Conservation (phyloP, 2,113 vertebrate species). For the Chauna torquata region DNA sequence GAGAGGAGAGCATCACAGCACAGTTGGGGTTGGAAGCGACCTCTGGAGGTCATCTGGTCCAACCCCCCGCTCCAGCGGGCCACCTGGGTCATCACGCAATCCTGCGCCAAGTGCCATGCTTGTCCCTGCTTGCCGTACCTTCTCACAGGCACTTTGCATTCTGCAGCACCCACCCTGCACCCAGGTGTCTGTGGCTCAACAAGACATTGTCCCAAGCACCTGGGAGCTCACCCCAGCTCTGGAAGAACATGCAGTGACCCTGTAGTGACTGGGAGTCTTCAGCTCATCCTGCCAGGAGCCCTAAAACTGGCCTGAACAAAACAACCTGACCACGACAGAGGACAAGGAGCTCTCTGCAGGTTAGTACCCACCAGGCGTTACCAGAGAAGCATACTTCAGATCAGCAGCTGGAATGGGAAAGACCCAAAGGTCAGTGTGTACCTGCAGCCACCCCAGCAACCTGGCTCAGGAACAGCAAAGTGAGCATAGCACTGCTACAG, state of each 20-base stretch:
- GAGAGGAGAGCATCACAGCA: background rate
- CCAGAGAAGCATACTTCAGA: background rate
- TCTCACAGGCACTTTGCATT: background rate
- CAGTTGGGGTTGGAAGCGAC: background rate
- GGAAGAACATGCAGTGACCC: background rate
- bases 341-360: background rate
- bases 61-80: background rate
- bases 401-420: background rate
- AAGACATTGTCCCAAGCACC: background rate
- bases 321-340: background rate
- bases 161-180: background rate
- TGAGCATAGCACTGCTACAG: background rate
- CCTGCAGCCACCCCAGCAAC: background rate
- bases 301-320: background rate
- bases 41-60: background rate
- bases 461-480: background rate
- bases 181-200: background rate
- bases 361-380: background rate
- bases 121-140: background rate
- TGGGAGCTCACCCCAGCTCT: background rate
- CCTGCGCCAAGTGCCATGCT: rapidly evolving
- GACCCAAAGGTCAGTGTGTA: background rate
- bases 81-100: background rate
- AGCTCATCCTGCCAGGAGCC: background rate
- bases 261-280: background rate